Evolutionary conservation across 2,888 invertebrate species (phyloP).

Genomic region (Myopa tessellatipennis): DNA sequence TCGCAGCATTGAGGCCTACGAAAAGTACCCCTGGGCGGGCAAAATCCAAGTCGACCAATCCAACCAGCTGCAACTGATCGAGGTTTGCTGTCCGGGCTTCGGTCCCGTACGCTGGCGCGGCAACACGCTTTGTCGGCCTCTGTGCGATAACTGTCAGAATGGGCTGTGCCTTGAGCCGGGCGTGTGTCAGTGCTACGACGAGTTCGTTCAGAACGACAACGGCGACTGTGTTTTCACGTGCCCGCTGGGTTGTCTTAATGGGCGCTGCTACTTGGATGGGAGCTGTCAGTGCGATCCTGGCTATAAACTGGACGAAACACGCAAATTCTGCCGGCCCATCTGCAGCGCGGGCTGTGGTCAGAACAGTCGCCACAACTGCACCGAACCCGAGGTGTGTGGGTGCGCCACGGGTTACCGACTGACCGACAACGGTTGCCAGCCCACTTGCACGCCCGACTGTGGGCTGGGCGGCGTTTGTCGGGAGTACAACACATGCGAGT

Average conservation of each 20-base stretch:
- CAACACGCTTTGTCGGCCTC: conserved; percentile 55
- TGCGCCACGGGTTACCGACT: conserved; percentile 68
- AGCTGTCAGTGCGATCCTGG: conserved; percentile 77
- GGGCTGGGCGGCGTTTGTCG: conserved; percentile 71
- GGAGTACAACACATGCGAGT: conserved; percentile 72
- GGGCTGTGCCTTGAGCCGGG: conserved; percentile 60
- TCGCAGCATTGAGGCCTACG: conserved; percentile 49
- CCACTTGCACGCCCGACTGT: conserved; percentile 63
- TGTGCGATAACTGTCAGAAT: conserved; percentile 60
- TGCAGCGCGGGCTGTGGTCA: conserved; percentile 68
- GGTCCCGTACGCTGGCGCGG: conserved; percentile 51
- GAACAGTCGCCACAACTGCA: conserved; percentile 60
- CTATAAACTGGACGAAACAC: conserved; percentile 71
- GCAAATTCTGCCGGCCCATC: conserved; percentile 73
- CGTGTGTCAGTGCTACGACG: conserved; percentile 62
- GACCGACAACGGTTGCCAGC: conserved; percentile 60
- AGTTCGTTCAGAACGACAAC: conserved; percentile 61
- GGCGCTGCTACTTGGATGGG: conserved; percentile 71
- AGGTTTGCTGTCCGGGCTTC: conserved; percentile 80
- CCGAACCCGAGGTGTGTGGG: conserved; percentile 66
- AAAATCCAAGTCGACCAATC: conserved; percentile 64
- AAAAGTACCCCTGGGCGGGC: conserved; percentile 55
- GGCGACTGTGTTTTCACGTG: conserved; percentile 65
- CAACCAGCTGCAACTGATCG: conserved; percentile 73
- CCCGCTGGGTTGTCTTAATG: conserved; percentile 71